phyloP scores from a whole-genome alignment of 2,888 invertebrate species.

The Agrotis clavis region DNA sequence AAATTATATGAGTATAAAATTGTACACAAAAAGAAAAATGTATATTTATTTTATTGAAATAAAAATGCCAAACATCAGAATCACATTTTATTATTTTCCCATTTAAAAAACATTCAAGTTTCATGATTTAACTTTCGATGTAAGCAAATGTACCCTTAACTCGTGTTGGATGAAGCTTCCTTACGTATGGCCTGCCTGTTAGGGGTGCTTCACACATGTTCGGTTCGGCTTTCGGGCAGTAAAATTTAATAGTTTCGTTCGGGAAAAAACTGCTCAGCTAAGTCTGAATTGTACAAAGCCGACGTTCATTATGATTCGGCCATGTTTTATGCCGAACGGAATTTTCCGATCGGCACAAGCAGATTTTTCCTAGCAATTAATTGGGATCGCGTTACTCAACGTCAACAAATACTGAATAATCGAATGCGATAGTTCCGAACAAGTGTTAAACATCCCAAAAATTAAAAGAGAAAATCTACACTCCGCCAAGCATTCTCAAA shows the following conservation, averaged over 20 bases:
- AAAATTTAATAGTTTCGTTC: background rate
- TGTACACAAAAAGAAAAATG: slow-evolving; percentile 33
- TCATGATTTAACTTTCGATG: slow-evolving; percentile 67
- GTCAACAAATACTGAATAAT: background rate
- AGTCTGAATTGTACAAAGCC: no score
- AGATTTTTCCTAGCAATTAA: background rate
- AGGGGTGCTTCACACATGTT: background rate
- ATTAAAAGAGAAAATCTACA: slow-evolving; percentile 32
- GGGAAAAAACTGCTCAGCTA: background rate
- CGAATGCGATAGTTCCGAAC: background rate
- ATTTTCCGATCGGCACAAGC: background rate
- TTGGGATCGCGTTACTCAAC: background rate
- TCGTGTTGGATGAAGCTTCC: slow-evolving; percentile 38
- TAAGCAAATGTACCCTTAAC: slow-evolving; percentile 56
- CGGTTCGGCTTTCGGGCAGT: background rate
- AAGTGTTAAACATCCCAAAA: background rate
- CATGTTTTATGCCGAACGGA: background rate
- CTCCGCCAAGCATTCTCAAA: slow-evolving; percentile 56
- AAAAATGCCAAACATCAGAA: slow-evolving; percentile 52
- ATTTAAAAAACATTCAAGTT: slow-evolving; percentile 75
- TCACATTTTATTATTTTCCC: slow-evolving; percentile 69
- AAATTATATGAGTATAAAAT: slow-evolving; percentile 40
- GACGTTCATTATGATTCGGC: background rate
- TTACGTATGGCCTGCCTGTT: slow-evolving; percentile 12
- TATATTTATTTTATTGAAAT: slow-evolving; percentile 59